Percentiles rank a stretch among this genome's conserved stretches.
These are phyloP conservation scores for Tetragonisca angustula DNA, from an alignment of 2,888 invertebrate genomes.

Conservation along the genomic window DNA sequence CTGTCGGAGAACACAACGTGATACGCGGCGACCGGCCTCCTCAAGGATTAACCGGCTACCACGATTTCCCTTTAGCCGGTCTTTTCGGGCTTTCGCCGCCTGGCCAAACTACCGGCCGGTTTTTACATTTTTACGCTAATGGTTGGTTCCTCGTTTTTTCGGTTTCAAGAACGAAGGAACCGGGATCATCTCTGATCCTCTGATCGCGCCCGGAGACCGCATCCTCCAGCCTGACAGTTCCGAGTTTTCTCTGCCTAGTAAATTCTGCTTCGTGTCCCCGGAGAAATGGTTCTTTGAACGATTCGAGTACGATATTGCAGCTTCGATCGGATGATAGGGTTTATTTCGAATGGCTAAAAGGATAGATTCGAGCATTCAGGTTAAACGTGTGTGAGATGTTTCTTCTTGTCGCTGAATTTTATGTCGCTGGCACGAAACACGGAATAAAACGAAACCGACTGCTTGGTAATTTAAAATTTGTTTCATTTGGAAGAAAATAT, in stretches of 20 bases:
- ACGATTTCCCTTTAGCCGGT: constrained; percentile 58
- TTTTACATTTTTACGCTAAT: constrained; percentile 49
- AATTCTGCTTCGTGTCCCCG: background rate
- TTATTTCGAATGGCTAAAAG: background rate
- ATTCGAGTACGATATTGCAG: too few species aligned
- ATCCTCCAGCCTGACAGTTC: background rate
- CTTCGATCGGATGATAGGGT: background rate
- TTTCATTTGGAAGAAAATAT: background rate
- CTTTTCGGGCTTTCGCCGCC: constrained; percentile 32
- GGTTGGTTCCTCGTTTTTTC: constrained; percentile 27
- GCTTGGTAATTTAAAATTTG: background rate
- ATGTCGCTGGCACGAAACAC: too few species aligned
- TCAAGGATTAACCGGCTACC: constrained; percentile 70
- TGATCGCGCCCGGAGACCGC: background rate
- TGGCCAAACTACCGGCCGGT: constrained; percentile 6
- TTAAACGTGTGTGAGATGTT: background rate
- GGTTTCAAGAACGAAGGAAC: background rate
- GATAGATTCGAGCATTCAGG: background rate
- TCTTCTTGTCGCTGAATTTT: background rate
- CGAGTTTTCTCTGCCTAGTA: too few species aligned
- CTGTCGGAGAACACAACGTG: constrained; percentile 61
- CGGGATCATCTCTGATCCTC: constrained; percentile 1
- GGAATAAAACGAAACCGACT: background rate
- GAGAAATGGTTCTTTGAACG: background rate
- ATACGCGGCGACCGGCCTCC: constrained; percentile 57